Percentiles rank a stretch among this genome's conserved stretches.
These are phyloP conservation scores for Brachyhypopomus gauderio DNA, from an alignment of 2,113 vertebrate species.

Conservation along the genomic window DNA sequence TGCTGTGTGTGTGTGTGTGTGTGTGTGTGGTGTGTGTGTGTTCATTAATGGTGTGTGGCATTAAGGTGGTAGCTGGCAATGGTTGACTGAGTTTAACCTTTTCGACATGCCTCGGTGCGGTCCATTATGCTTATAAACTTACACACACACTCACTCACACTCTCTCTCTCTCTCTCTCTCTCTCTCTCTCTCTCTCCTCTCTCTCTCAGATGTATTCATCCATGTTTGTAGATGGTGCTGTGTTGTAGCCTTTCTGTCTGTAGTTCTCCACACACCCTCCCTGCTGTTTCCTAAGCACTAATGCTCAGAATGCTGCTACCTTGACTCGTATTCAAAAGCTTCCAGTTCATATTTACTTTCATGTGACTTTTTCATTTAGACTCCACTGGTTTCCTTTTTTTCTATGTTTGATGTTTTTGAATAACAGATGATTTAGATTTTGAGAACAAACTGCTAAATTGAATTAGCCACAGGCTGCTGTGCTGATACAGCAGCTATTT, in stretches of 20 bases:
- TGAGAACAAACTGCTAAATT: conserved; percentile 34
- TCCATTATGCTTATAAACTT: not conserved
- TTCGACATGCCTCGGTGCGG: not conserved
- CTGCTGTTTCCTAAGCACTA: no score
- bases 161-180: not conserved
- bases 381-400: not conserved
- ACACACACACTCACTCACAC: not conserved
- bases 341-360: not conserved
- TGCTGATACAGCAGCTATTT: not conserved
- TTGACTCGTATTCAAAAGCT: no score
- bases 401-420: conserved; percentile 6
- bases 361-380: not conserved
- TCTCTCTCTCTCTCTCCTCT: not conserved
- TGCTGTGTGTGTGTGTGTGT: no score
- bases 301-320: no score
- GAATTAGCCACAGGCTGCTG: conserved; percentile 32
- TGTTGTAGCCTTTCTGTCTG: no score
- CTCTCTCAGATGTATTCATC: no score
- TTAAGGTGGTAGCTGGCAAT: not conserved
- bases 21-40: no score
- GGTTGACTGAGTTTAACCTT: not conserved
- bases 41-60: no score
- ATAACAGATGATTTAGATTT: conserved; percentile 34
- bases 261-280: no score
- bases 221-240: no score